These are phyloP conservation scores for Lates calcarifer DNA, from an alignment of 2,113 vertebrate species.

Conservation along the genomic window DNA sequence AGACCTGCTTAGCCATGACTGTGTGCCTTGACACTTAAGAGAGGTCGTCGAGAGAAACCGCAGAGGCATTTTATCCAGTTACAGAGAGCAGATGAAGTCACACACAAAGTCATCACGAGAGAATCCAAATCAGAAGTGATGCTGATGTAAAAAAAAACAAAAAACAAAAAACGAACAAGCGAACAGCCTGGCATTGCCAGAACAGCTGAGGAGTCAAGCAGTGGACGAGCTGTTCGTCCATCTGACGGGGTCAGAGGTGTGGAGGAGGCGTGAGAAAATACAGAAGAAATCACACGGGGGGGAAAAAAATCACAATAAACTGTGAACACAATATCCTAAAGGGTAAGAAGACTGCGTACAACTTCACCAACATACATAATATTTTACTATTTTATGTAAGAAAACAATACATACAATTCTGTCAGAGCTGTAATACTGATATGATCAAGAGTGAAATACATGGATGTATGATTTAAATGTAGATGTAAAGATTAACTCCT, in stretches of 20 bases:
- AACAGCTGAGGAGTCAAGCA: background rate
- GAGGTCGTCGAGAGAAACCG: constrained; percentile 3
- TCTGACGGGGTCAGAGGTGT: constrained; percentile 29
- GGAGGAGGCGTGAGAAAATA: background rate
- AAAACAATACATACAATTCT: constrained; percentile 44
- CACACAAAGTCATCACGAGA: background rate
- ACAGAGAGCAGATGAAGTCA: background rate
- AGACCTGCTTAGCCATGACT: constrained; percentile 18
- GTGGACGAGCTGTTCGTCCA: constrained; percentile 16
- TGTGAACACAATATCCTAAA: background rate
- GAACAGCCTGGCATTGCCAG: background rate
- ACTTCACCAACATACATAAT: background rate
- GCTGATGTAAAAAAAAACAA: background rate
- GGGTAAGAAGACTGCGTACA: constrained; percentile 9
- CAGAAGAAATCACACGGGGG: background rate
- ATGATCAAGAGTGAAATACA: background rate
- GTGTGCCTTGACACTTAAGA: constrained; percentile 14
- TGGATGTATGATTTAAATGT: background rate
- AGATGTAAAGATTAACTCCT: background rate
- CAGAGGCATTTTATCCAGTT: constrained; percentile 13
- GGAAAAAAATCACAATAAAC: background rate
- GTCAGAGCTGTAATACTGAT: constrained; percentile 9
- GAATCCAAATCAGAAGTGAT: background rate
- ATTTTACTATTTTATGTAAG: constrained; percentile 33
- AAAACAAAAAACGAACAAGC: background rate